These are phyloP conservation scores for Otolemur garnettii DNA, from an alignment of 2,113 vertebrate genomes.

Conservation along the genomic window DNA sequence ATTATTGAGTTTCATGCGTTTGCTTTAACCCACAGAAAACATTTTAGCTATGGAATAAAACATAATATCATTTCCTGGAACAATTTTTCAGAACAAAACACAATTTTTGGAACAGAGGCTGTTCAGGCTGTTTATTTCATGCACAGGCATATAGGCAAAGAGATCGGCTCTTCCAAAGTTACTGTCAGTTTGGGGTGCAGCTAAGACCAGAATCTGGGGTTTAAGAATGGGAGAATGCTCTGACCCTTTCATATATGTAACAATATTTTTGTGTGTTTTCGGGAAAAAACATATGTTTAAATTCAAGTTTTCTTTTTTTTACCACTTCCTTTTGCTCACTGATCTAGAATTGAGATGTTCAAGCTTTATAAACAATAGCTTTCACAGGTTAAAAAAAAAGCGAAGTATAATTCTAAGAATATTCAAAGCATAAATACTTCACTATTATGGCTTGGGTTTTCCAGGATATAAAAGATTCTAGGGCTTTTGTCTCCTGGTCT, in stretches of 20 bases:
- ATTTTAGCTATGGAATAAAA: neutral
- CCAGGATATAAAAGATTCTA: neutral
- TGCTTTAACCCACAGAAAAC: neutral
- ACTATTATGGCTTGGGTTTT: slow-evolving; percentile 18
- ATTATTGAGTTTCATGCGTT: neutral
- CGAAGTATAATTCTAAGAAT: neutral
- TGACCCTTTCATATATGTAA: neutral
- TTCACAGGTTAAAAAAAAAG: slow-evolving; percentile 2
- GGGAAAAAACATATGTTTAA: neutral
- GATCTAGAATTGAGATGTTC: neutral
- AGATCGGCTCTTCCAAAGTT: neutral
- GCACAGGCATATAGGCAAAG: neutral
- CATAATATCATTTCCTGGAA: neutral
- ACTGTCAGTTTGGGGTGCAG: neutral
- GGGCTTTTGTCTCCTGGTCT: neutral
- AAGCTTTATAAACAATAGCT: slow-evolving; percentile 8
- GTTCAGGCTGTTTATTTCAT: neutral
- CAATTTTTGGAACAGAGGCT: neutral
- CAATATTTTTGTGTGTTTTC: neutral
- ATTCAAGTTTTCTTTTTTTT: slow-evolving; percentile 36
- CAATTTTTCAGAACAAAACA: neutral
- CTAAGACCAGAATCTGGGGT: neutral
- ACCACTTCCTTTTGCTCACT: neutral
- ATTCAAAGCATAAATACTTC: slow-evolving; percentile 56
- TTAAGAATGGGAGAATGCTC: neutral